Evolutionary conservation across 92 coral and sea anemone species (phyloP).

Genomic region (Palythoa caribaeorum): DNA sequence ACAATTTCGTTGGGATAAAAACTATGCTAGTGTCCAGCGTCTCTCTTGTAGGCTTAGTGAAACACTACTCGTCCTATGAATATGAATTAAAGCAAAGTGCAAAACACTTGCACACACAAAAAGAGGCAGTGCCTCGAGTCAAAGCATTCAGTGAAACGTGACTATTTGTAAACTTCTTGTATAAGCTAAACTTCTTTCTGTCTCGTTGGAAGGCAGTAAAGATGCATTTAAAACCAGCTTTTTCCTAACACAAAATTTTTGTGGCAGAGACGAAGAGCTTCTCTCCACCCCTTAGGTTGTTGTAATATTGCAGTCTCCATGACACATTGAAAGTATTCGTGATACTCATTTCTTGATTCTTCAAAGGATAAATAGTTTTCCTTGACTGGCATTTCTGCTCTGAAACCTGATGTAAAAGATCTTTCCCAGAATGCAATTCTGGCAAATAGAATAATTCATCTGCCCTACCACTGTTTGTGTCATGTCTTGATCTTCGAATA

Average conservation of each 20-base stretch:
- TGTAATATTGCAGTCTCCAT: slow-evolving; percentile 21
- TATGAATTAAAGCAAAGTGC: slow-evolving; percentile 6
- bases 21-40: too few relatives aligned
- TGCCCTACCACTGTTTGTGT: slow-evolving; percentile 50
- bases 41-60: too few relatives aligned
- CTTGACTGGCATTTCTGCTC: slow-evolving; percentile 40
- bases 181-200: not conserved
- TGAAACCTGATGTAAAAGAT: slow-evolving; percentile 39
- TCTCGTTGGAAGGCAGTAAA: slow-evolving; percentile 5
- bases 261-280: slow-evolving; percentile 22
- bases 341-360: slow-evolving; percentile 35
- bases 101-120: slow-evolving; percentile 5
- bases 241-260: not conserved
- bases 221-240: slow-evolving; percentile 4
- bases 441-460: slow-evolving; percentile 51
- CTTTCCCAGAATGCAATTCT: slow-evolving; percentile 36
- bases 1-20: too few relatives aligned
- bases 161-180: slow-evolving; percentile 3
- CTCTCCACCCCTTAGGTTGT: slow-evolving; percentile 47
- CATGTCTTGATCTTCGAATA: slow-evolving; percentile 41
- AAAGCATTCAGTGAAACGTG: not conserved
- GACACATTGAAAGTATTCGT: slow-evolving; percentile 54
- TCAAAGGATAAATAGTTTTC: slow-evolving; percentile 23
- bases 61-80: not conserved
- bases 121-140: slow-evolving; percentile 13